Percentiles rank a stretch among this genome's conserved stretches.
Evolutionary conservation across 2,888 invertebrate genomes (phyloP).

Genomic region (Craniophora ligustri): DNA sequence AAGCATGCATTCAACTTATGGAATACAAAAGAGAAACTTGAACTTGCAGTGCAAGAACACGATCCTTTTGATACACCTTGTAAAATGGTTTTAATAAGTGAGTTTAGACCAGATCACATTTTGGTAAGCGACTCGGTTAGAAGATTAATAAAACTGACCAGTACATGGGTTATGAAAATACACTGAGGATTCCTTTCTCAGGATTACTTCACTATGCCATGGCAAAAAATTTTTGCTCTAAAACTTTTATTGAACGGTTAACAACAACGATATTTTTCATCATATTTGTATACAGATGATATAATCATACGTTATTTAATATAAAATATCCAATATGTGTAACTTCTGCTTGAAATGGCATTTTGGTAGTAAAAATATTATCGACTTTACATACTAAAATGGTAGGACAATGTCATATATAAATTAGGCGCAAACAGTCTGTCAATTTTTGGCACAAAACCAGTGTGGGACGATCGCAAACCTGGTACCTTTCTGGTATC

Average conservation of each 20-base stretch:
- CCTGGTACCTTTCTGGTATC: slow-evolving; percentile 45
- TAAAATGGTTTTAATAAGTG: not conserved
- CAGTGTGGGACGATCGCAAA: slow-evolving; percentile 50
- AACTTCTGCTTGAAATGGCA: not conserved
- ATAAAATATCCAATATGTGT: too few relatives aligned
- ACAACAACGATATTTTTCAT: too few relatives aligned
- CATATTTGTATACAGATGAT: too few relatives aligned
- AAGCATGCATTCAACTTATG: slow-evolving; percentile 4
- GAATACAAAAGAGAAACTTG: slow-evolving; percentile 1
- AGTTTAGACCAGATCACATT: too few relatives aligned
- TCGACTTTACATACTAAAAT: slow-evolving; percentile 1
- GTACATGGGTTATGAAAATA: too few relatives aligned
- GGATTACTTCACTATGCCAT: too few relatives aligned
- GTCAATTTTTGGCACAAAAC: slow-evolving; percentile 16
- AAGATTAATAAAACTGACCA: too few relatives aligned
- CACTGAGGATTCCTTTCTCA: too few relatives aligned
- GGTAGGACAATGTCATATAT: slow-evolving; percentile 17
- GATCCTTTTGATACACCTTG: not conserved
- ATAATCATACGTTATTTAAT: too few relatives aligned
- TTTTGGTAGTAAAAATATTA: not conserved
- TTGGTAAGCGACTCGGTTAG: too few relatives aligned
- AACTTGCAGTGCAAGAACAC: not conserved
- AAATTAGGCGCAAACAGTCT: slow-evolving; percentile 22
- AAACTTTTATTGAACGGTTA: too few relatives aligned
- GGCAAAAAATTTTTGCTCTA: too few relatives aligned